Evolutionary conservation across 2,888 invertebrate genomes (phyloP).

Genomic region (Scrobipalpa costella): DNA sequence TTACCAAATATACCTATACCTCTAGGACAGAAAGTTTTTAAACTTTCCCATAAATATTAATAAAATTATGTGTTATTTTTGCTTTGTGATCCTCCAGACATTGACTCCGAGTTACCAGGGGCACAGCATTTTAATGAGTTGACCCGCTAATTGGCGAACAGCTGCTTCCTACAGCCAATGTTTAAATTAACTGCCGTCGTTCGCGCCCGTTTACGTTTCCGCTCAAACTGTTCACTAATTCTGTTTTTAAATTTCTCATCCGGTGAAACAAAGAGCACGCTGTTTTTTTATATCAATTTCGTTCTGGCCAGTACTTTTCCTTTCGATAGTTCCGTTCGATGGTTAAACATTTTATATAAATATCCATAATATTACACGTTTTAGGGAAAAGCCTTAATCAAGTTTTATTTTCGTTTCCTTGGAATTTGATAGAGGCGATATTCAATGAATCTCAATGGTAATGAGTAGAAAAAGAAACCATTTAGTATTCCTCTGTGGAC

Average conservation of each 20-base stretch:
- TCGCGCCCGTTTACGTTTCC: conserved; percentile 37
- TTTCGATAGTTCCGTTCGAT: background rate
- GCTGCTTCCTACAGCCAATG: conserved; percentile 57
- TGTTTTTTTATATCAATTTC: conserved; percentile 6
- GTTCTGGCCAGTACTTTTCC: background rate
- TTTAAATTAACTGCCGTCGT: conserved; percentile 58
- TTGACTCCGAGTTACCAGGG: conserved; percentile 43
- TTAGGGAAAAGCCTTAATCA: no score
- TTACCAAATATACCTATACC: no score
- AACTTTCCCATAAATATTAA: no score
- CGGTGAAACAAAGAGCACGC: conserved; percentile 18
- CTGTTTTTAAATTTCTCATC: conserved; percentile 28
- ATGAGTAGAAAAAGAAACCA: no score
- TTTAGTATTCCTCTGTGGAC: background rate
- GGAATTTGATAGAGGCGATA: no score
- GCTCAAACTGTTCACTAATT: conserved; percentile 33
- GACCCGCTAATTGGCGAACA: conserved; percentile 63
- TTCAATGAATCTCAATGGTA: no score
- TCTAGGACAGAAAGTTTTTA: no score
- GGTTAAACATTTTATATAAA: no score
- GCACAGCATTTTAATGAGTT: conserved; percentile 62
- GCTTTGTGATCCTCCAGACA: conserved; percentile 27
- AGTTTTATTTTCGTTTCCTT: no score
- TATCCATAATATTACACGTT: no score
- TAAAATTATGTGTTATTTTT: no score